These are phyloP conservation scores for Adineta ricciae DNA, from an alignment of 2,888 invertebrate genomes.

Conservation along the genomic window DNA sequence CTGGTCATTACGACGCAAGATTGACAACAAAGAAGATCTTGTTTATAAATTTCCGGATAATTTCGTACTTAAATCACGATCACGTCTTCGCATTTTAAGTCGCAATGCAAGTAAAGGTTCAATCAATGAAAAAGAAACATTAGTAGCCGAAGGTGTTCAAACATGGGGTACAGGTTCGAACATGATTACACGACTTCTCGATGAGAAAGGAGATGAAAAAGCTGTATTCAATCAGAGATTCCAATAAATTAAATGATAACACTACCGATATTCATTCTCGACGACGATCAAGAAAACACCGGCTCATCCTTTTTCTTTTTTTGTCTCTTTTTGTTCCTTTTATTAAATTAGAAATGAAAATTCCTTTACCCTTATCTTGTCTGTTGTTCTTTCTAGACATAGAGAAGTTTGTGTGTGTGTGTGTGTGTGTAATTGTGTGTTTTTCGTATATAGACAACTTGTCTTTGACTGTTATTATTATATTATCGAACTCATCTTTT, in stretches of 20 bases:
- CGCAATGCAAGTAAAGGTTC: slow-evolving; percentile 35
- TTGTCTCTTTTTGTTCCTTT: background rate
- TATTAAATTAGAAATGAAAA: background rate
- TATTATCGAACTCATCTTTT: background rate
- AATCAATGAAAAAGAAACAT: slow-evolving; percentile 41
- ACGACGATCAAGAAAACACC: background rate
- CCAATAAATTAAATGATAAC: background rate
- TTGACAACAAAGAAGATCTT: slow-evolving; percentile 30
- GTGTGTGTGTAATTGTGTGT: background rate
- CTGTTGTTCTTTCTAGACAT: slow-evolving; percentile 8
- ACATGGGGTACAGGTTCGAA: slow-evolving; percentile 52
- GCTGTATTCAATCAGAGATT: slow-evolving; percentile 38
- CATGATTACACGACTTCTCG: slow-evolving; percentile 51
- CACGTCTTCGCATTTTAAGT: slow-evolving; percentile 43
- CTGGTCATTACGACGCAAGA: slow-evolving; percentile 23
- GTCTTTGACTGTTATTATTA: background rate
- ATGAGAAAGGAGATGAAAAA: slow-evolving; percentile 52
- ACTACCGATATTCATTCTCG: background rate
- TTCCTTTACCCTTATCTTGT: background rate
- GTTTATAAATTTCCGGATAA: slow-evolving; percentile 30
- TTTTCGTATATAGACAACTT: background rate
- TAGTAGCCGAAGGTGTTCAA: slow-evolving; percentile 43
- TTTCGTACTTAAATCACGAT: slow-evolving; percentile 26
- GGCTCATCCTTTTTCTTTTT: background rate
- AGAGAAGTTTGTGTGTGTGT: background rate